These are phyloP conservation scores for Scytalopus superciliaris DNA, from an alignment of 2,113 vertebrate species.

Conservation along the genomic window DNA sequence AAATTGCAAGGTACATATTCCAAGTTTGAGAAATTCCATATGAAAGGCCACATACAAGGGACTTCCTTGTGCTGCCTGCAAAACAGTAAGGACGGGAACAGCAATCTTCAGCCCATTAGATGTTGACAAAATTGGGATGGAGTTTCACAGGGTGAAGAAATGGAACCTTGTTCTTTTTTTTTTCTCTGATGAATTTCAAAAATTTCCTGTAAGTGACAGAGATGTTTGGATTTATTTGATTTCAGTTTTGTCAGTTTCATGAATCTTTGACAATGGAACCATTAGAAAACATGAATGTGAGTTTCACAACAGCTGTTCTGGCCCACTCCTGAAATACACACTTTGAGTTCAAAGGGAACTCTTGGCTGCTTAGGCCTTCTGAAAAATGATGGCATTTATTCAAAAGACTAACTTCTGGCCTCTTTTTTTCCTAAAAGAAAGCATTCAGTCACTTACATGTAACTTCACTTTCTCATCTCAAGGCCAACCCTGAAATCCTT, in stretches of 20 bases:
- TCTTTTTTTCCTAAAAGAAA: not conserved
- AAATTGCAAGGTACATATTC: not conserved
- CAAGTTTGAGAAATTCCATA: not conserved
- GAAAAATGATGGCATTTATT: not conserved
- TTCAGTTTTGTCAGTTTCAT: not conserved
- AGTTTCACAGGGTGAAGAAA: not conserved
- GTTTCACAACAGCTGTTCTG: not conserved
- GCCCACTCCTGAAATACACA: not conserved
- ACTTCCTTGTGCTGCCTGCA: not conserved
- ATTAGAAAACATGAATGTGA: not conserved
- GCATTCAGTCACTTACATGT: not conserved
- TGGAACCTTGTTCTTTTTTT: not conserved
- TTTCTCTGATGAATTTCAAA: too few relatives aligned
- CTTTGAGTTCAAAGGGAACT: not conserved
- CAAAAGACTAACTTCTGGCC: not conserved
- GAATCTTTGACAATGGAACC: not conserved
- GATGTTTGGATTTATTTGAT: not conserved
- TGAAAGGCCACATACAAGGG: not conserved
- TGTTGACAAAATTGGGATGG: not conserved
- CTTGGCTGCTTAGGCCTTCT: not conserved
- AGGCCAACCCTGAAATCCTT: not conserved
- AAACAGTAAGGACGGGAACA: not conserved
- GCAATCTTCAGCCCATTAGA: not conserved
- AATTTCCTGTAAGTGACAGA: not conserved
- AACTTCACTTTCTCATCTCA: not conserved